A percentile compares a stretch with the other conserved stretches of the same genome.
phyloP scores from a whole-genome alignment of 1,140 invertebrate genomes.

The Pseudomyrmex gracilis region DNA sequence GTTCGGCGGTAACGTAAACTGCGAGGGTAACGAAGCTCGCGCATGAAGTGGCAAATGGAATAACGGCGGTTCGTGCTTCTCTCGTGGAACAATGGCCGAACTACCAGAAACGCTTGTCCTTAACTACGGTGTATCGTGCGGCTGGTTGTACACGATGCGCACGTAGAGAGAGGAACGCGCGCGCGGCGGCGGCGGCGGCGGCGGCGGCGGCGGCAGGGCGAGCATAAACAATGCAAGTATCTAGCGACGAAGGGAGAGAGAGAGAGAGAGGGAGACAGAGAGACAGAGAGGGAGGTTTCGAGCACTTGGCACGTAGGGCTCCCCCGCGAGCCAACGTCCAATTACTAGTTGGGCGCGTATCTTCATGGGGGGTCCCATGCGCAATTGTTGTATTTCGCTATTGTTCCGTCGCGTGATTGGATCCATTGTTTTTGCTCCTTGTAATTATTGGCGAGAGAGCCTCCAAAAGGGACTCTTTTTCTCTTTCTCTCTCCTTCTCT shows the following conservation, averaged over 20 bases:
- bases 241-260: slow-evolving; percentile 42
- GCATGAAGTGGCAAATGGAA: slow-evolving; percentile 37
- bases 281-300: slow-evolving; percentile 75
- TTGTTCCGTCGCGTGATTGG: slow-evolving; percentile 84
- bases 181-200: slow-evolving; percentile 12
- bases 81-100: slow-evolving; percentile 52
- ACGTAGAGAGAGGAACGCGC: slow-evolving; percentile 41
- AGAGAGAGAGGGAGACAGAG: neutral
- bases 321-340: slow-evolving; percentile 80
- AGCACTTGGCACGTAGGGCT: slow-evolving; percentile 84
- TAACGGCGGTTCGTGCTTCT: slow-evolving; percentile 36
- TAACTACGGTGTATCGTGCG: slow-evolving; percentile 63
- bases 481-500: too few species aligned
- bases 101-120: slow-evolving; percentile 60
- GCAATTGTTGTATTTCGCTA: slow-evolving; percentile 85
- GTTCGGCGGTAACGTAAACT: neutral
- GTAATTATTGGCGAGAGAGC: slow-evolving; percentile 79
- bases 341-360: slow-evolving; percentile 83
- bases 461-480: slow-evolving; percentile 23
- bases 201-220: slow-evolving; percentile 20
- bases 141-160: slow-evolving; percentile 44
- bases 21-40: slow-evolving; percentile 16
- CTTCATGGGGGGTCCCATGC: slow-evolving; percentile 85
- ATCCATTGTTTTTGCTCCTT: slow-evolving; percentile 83
- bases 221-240: slow-evolving; percentile 81